Evolutionary conservation across 2,888 invertebrate species (phyloP).

Genomic region (Dendrolimus pini): DNA sequence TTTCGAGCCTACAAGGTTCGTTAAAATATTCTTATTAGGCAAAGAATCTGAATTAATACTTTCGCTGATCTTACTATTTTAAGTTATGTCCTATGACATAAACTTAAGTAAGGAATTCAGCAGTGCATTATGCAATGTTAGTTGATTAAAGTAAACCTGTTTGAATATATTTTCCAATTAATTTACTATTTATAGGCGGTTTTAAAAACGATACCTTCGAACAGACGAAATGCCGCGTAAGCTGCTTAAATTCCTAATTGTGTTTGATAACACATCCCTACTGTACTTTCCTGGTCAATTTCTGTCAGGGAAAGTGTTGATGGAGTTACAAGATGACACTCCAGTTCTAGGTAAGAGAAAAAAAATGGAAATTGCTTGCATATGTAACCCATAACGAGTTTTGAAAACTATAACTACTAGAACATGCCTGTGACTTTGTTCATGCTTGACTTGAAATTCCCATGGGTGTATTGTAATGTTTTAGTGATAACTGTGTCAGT

Average conservation of each 20-base stretch:
- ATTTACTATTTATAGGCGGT: too few relatives aligned
- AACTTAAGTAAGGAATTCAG: neutral
- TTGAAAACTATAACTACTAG: too few relatives aligned
- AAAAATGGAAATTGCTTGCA: too few relatives aligned
- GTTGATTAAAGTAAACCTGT: too few relatives aligned
- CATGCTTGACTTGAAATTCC: too few relatives aligned
- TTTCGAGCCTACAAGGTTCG: constrained; percentile 45
- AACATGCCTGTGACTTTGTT: too few relatives aligned
- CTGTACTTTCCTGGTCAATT: constrained; percentile 96
- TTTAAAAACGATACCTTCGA: neutral
- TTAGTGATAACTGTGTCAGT: too few relatives aligned
- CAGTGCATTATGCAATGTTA: neutral
- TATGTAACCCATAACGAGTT: too few relatives aligned
- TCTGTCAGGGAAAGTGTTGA: constrained; percentile 91
- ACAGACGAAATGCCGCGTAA: constrained; percentile 85
- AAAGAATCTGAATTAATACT: constrained; percentile 3
- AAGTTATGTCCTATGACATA: neutral
- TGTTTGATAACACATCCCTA: constrained; percentile 95
- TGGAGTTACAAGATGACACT: constrained; percentile 95
- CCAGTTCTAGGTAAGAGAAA: constrained; percentile 83
- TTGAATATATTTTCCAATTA: too few relatives aligned
- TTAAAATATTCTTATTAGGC: constrained; percentile 8
- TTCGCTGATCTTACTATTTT: neutral
- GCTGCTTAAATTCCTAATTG: constrained; percentile 92
- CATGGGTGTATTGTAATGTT: too few relatives aligned